Evolutionary conservation across 2,113 vertebrate genomes (phyloP).

Genomic region (Strix uralensis): DNA sequence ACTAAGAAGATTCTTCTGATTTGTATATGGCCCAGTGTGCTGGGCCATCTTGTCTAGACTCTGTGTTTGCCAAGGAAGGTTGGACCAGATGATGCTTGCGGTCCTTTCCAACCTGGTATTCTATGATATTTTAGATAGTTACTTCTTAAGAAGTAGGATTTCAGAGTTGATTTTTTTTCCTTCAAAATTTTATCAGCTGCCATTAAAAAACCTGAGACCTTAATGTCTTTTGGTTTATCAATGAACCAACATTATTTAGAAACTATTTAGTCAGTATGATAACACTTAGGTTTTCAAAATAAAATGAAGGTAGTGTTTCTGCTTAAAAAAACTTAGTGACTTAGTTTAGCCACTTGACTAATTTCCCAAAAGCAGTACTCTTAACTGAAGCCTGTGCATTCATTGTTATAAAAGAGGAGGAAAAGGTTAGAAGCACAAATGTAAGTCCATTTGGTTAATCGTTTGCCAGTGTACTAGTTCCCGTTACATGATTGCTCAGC

Average conservation of each 20-base stretch:
- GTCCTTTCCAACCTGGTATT: too few relatives aligned
- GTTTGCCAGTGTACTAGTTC: not conserved
- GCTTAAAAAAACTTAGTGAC: not conserved
- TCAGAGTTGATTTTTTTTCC: not conserved
- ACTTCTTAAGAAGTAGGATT: not conserved
- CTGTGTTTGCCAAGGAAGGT: too few relatives aligned
- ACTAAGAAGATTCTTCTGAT: not conserved
- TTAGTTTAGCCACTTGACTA: not conserved
- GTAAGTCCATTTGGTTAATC: not conserved
- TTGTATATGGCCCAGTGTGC: not conserved
- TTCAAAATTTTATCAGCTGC: not conserved
- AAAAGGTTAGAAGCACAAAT: not conserved
- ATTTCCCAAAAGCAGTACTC: not conserved
- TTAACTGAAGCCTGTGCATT: not conserved
- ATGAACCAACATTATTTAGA: not conserved
- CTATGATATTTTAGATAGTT: not conserved
- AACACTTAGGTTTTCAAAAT: not conserved
- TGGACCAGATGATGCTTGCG: too few relatives aligned
- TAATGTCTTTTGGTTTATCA: not conserved
- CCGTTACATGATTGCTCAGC: rapidly evolving
- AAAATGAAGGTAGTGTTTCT: not conserved
- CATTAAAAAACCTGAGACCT: not conserved
- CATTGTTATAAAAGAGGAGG: not conserved
- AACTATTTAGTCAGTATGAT: not conserved
- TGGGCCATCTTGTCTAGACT: too few relatives aligned